phyloP scores from a whole-genome alignment of 2,888 invertebrate genomes.

The Lamellibrachia columna region DNA sequence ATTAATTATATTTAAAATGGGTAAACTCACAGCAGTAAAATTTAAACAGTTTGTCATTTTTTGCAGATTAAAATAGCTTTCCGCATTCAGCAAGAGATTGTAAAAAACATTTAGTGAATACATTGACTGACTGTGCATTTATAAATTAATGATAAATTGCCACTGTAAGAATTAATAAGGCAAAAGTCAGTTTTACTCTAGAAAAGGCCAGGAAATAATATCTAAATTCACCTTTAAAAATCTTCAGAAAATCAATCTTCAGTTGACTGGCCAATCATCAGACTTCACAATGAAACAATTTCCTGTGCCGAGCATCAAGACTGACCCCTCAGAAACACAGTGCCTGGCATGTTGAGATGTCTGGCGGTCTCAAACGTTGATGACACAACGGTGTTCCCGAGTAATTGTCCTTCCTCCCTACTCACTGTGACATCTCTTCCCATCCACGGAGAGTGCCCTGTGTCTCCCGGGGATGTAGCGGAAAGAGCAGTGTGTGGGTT shows the following conservation, averaged over 20 bases:
- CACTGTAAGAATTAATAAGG: neutral
- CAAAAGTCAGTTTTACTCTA: neutral
- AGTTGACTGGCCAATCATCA: neutral
- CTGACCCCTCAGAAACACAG: neutral
- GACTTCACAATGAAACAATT: neutral
- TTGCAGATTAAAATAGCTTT: neutral
- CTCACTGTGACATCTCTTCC: neutral
- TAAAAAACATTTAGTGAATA: neutral
- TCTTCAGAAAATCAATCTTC: neutral
- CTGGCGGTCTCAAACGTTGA: neutral
- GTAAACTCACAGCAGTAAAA: too few relatives aligned
- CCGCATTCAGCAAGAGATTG: neutral
- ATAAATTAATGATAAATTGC: neutral
- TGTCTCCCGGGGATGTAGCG: neutral
- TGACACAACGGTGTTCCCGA: neutral
- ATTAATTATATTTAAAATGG: neutral
- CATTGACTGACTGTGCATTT: neutral
- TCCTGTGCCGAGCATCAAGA: neutral
- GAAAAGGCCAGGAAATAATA: neutral
- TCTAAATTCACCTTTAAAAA: neutral
- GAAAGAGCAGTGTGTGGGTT: neutral
- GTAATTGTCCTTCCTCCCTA: constrained; percentile 9
- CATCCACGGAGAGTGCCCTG: neutral
- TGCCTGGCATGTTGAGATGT: neutral
- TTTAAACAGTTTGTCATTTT: neutral